Conservation (phyloP, 2,888 invertebrate species). For the Cantharis rufa region DNA sequence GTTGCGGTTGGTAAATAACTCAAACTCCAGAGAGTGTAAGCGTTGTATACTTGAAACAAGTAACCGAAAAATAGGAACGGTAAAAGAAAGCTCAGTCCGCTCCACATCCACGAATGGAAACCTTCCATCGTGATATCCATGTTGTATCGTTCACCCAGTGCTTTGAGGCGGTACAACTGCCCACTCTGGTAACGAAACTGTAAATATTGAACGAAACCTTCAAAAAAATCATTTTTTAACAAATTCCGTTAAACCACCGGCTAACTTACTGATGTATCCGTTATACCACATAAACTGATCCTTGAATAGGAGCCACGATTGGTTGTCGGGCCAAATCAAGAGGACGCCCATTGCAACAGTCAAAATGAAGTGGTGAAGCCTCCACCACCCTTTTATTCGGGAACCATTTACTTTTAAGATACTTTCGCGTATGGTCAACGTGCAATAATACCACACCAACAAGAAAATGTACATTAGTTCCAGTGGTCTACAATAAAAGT, state of each 20-base stretch:
- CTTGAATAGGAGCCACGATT: constrained; percentile 87
- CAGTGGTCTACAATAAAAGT: constrained; percentile 67
- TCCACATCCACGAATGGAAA: constrained; percentile 99
- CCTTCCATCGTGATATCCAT: constrained; percentile 99
- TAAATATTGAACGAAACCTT: constrained; percentile 42
- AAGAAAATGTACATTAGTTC: constrained; percentile 91
- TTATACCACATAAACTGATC: constrained; percentile 94
- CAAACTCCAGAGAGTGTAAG: constrained; percentile 82
- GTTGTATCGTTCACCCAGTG: constrained; percentile 95
- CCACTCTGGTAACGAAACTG: constrained; percentile 76
- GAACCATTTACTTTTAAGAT: constrained; percentile 99
- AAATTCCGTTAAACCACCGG: neutral
- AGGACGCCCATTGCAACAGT: constrained; percentile 94
- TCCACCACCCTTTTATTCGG: constrained; percentile 97
- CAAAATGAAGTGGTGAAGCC: constrained; percentile 96
- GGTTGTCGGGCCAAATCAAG: constrained; percentile 95
- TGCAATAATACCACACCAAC: constrained; percentile 99
- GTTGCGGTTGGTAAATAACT: constrained; percentile 78
- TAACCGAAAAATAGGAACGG: constrained; percentile 96
- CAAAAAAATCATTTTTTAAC: neutral
- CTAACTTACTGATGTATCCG: constrained; percentile 82
- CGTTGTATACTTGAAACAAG: constrained; percentile 93
- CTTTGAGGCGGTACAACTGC: constrained; percentile 69
- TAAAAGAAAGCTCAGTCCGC: constrained; percentile 92
- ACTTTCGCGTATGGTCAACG: constrained; percentile 96